Percentiles rank a stretch among this genome's conserved stretches.
Evolutionary conservation across 2,797 vertebrate species (phyloP).

Genomic region (Calcarius lapponicus): DNA sequence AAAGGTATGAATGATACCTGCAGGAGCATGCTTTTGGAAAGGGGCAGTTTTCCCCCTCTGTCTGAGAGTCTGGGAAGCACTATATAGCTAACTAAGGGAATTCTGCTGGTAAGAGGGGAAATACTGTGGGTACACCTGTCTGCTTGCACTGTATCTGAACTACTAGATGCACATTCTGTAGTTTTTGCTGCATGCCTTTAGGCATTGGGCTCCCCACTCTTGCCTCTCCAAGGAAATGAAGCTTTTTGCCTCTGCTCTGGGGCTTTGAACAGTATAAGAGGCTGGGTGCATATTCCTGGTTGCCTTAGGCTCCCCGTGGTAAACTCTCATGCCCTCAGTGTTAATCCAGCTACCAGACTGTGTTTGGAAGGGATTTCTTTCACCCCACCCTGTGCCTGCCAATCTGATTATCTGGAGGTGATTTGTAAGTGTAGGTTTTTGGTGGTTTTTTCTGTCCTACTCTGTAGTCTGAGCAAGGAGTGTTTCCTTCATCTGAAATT

Average conservation of each 20-base stretch:
- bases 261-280: neutral
- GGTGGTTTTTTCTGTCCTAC: neutral
- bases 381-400: rapidly evolving
- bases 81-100: neutral
- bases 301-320: neutral
- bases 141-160: neutral
- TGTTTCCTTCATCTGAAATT: neutral
- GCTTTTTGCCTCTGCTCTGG: neutral
- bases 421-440: neutral
- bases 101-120: neutral
- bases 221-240: neutral
- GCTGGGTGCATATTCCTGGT: neutral
- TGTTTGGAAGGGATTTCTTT: neutral
- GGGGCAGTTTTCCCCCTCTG: neutral
- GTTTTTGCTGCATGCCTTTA: neutral
- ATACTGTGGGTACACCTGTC: neutral
- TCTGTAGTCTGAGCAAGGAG: neutral
- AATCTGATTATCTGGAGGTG: neutral
- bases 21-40: neutral
- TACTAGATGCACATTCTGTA: neutral
- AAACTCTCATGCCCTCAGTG: neutral
- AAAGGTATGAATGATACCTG: neutral
- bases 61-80: neutral
- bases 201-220: neutral
- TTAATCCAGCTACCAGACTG: neutral